A percentile compares a stretch with the other conserved stretches of the same genome.
Conservation (phyloP, 2,797 vertebrate genomes). For the Taeniopygia guttata region DNA sequence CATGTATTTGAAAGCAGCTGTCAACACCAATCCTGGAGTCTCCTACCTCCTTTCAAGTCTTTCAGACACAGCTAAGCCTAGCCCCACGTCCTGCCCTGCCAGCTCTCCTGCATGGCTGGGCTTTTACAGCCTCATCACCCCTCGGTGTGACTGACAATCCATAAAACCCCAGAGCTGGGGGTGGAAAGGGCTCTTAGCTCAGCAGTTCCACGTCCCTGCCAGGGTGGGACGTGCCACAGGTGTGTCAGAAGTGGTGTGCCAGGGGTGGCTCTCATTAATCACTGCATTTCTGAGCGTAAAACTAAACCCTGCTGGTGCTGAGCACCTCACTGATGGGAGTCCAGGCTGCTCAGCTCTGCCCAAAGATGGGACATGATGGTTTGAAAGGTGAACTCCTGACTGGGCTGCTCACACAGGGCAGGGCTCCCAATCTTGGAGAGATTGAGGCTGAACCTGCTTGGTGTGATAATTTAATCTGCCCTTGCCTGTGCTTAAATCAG, state of each 20-base stretch:
- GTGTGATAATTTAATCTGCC: background rate
- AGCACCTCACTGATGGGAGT: background rate
- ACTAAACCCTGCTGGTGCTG: background rate
- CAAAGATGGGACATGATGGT: background rate
- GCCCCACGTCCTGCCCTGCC: background rate
- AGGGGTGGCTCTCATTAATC: background rate
- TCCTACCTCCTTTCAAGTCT: background rate
- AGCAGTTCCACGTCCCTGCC: background rate
- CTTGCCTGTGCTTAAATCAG: background rate
- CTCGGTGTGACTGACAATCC: background rate
- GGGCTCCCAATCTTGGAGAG: background rate
- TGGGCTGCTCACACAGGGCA: background rate
- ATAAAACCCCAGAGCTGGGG: background rate
- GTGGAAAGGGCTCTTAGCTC: constrained; percentile 1
- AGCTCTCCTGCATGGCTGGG: background rate
- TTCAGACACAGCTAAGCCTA: background rate
- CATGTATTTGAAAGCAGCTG: background rate
- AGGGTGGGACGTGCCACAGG: background rate
- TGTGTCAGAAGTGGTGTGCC: background rate
- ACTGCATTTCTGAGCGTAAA: background rate
- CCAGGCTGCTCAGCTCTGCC: background rate
- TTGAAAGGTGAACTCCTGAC: background rate
- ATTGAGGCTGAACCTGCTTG: background rate
- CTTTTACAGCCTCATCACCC: background rate
- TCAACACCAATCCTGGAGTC: background rate